These are phyloP conservation scores for Dasysyrphus albostriatus DNA, from an alignment of 2,888 invertebrate species.

Conservation along the genomic window DNA sequence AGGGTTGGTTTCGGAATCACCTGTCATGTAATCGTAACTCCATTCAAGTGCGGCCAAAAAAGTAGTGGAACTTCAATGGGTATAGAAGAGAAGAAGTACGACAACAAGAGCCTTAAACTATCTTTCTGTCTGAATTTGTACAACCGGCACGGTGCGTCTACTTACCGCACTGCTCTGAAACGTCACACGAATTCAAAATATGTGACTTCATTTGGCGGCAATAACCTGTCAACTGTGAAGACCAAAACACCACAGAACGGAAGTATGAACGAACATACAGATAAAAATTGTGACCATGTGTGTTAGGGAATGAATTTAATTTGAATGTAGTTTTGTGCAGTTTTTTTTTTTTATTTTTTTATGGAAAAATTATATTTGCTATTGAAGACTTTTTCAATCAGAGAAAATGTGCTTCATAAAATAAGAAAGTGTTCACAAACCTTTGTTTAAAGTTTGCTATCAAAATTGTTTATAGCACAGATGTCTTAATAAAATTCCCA, in stretches of 20 bases:
- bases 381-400: not conserved
- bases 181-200: constrained; percentile 71
- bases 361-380: constrained; percentile 41
- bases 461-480: too few relatives aligned
- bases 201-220: constrained; percentile 76
- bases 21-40: constrained; percentile 60
- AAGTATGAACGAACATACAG: constrained; percentile 75
- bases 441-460: too few relatives aligned
- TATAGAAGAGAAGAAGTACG: constrained; percentile 32
- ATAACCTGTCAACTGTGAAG: constrained; percentile 79
- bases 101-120: constrained; percentile 7
- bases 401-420: constrained; percentile 65
- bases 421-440: not conserved
- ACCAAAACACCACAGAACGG: constrained; percentile 78
- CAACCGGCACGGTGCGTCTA: not conserved
- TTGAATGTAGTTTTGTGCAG: constrained; percentile 69
- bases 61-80: constrained; percentile 24
- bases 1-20: constrained; percentile 64
- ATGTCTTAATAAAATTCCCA: too few relatives aligned
- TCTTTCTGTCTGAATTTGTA: constrained; percentile 49
- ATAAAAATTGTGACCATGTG: constrained; percentile 46
- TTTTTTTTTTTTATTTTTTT: constrained; percentile 45
- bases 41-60: constrained; percentile 36
- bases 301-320: constrained; percentile 52
- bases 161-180: constrained; percentile 42